phyloP scores from a whole-genome alignment of 2,888 invertebrate species.

The Tenthredo notha region DNA sequence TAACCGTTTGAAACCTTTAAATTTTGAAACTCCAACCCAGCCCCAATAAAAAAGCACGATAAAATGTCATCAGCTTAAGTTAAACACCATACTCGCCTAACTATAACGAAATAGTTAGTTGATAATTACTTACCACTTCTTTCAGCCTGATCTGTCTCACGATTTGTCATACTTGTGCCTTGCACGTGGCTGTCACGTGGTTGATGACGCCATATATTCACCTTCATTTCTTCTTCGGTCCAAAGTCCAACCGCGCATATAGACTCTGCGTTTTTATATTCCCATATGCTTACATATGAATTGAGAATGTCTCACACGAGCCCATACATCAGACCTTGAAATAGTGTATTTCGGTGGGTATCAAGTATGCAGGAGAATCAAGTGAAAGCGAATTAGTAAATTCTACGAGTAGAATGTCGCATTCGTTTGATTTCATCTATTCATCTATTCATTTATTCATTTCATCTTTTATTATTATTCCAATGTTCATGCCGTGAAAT shows the following conservation, averaged over 20 bases:
- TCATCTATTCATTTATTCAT: not conserved
- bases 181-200: slow-evolving; percentile 33
- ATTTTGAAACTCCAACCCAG: no score
- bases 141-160: not conserved
- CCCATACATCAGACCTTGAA: not conserved
- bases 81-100: not conserved
- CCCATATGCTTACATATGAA: not conserved
- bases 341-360: not conserved
- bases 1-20: no score
- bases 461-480: not conserved
- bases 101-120: not conserved
- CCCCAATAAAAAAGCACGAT: no score
- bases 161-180: slow-evolving; percentile 3
- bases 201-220: not conserved
- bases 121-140: not conserved
- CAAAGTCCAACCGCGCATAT: slow-evolving; percentile 18
- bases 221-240: slow-evolving; percentile 20
- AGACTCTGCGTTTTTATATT: not conserved
- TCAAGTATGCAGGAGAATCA: not conserved
- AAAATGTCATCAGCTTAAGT: no score
- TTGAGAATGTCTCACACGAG: not conserved
- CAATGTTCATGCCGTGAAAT: not conserved
- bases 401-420: not conserved
- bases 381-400: slow-evolving; percentile 9
- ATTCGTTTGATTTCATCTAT: not conserved